phyloP scores from a whole-genome alignment of 2,113 vertebrate genomes.

The Anas platyrhynchos region DNA sequence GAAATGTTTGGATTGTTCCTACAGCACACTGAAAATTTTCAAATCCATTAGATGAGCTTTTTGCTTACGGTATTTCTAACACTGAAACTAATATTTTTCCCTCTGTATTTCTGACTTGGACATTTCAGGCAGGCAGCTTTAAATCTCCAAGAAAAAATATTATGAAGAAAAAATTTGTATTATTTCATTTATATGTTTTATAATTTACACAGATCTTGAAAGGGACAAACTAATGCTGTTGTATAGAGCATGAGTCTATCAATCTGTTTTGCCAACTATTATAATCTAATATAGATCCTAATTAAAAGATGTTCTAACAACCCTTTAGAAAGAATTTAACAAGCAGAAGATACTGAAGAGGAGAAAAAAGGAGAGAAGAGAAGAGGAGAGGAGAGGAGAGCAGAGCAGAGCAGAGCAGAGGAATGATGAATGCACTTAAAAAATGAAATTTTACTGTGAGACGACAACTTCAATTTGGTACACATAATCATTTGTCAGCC shows the following conservation, averaged over 20 bases:
- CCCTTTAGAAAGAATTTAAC: neutral
- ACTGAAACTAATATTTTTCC: neutral
- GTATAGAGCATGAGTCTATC: neutral
- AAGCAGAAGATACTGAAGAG: neutral
- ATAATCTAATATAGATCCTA: neutral
- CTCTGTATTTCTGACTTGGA: neutral
- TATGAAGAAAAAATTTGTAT: neutral
- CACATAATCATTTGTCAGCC: neutral
- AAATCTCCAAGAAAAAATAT: neutral
- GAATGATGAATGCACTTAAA: neutral
- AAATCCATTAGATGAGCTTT: neutral
- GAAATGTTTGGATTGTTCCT: neutral
- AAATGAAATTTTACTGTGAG: neutral
- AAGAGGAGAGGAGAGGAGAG: too few relatives aligned
- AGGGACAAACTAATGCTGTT: neutral
- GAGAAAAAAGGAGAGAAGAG: too few relatives aligned
- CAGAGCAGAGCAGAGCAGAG: neutral
- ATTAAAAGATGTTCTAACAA: neutral
- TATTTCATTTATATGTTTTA: neutral
- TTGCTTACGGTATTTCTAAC: neutral
- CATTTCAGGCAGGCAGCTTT: neutral
- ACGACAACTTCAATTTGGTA: constrained; percentile 8
- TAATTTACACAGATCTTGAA: neutral
- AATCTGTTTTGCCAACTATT: neutral
- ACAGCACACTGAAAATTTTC: neutral